These are phyloP conservation scores for Hypomesus transpacificus DNA, from an alignment of 2,113 vertebrate species.

Conservation along the genomic window DNA sequence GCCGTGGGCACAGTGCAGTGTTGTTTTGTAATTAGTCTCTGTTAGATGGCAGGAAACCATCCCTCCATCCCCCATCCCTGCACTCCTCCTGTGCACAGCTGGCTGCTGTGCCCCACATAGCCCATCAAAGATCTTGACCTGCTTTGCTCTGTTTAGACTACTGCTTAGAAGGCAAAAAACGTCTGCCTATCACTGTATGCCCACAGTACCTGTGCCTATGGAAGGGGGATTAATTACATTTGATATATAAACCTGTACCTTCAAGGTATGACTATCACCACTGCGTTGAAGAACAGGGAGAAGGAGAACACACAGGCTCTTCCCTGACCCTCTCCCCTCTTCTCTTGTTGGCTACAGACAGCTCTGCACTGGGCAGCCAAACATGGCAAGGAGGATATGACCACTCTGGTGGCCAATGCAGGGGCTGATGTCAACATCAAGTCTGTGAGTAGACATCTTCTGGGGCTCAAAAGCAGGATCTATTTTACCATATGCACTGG, in stretches of 20 bases:
- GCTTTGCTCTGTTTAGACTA: conserved; percentile 9
- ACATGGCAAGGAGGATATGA: conserved; percentile 76
- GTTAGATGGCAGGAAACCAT: conserved; percentile 79
- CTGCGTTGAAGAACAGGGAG: no score
- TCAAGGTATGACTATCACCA: background rate
- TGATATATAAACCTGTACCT: conserved; percentile 8
- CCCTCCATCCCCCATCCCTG: conserved; percentile 54
- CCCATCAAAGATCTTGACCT: conserved; percentile 37
- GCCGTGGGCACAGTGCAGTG: conserved; percentile 74
- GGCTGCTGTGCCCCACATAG: conserved; percentile 40
- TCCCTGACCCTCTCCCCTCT: background rate
- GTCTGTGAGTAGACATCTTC: conserved; percentile 64
- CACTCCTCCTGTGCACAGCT: conserved; percentile 54
- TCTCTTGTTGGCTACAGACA: conserved; percentile 54
- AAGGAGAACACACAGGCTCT: no score
- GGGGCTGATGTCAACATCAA: conserved; percentile 75
- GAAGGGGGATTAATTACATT: background rate
- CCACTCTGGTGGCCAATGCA: conserved; percentile 61
- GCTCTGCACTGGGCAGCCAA: conserved; percentile 81
- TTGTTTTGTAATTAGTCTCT: conserved; percentile 82
- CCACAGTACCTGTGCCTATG: background rate
- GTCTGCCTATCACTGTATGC: background rate
- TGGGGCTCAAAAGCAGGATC: background rate
- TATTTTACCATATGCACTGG: background rate
- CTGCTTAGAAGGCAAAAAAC: conserved; percentile 26